A percentile compares a stretch with the other conserved stretches of the same genome.
Conservation (phyloP, 2,888 invertebrate genomes). For the Pachydiplax longipennis region DNA sequence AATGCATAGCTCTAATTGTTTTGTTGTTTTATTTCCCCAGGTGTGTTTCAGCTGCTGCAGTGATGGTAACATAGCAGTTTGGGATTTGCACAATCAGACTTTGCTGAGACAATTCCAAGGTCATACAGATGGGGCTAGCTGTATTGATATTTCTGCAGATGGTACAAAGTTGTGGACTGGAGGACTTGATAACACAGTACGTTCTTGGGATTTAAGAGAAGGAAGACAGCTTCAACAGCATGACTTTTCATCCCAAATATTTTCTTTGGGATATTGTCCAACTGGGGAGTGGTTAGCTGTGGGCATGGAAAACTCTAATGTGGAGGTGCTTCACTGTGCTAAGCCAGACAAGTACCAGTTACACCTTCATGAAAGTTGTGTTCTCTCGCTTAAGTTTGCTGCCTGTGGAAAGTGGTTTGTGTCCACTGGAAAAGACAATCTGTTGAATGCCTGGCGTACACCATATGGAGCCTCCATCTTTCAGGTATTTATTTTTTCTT, state of each 20-base stretch:
- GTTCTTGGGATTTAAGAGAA: constrained; percentile 95
- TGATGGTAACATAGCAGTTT: constrained; percentile 97
- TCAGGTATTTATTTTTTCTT: constrained; percentile 71
- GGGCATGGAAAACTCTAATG: constrained; percentile 97
- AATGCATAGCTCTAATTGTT: too few species aligned
- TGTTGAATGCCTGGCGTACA: constrained; percentile 96
- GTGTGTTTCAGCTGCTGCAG: constrained; percentile 98
- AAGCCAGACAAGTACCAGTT: constrained; percentile 96
- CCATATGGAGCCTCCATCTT: constrained; percentile 98
- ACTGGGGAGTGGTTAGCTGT: constrained; percentile 97
- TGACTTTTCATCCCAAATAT: constrained; percentile 85
- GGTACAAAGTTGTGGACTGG: constrained; percentile 92
- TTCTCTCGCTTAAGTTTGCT: constrained; percentile 93
- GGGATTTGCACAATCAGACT: constrained; percentile 91
- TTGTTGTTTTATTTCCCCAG: constrained; percentile 54
- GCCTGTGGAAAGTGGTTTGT: constrained; percentile 98
- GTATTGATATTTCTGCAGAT: constrained; percentile 95
- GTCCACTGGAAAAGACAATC: constrained; percentile 97
- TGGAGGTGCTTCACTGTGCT: constrained; percentile 89
- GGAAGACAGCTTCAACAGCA: constrained; percentile 93
- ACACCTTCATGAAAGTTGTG: constrained; percentile 95
- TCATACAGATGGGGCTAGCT: constrained; percentile 97
- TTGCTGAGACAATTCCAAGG: constrained; percentile 93
- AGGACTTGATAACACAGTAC: constrained; percentile 94
- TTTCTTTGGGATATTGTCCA: constrained; percentile 83